phyloP scores from a whole-genome alignment of 2,888 invertebrate species.

The Noctuana brunneofusca region DNA sequence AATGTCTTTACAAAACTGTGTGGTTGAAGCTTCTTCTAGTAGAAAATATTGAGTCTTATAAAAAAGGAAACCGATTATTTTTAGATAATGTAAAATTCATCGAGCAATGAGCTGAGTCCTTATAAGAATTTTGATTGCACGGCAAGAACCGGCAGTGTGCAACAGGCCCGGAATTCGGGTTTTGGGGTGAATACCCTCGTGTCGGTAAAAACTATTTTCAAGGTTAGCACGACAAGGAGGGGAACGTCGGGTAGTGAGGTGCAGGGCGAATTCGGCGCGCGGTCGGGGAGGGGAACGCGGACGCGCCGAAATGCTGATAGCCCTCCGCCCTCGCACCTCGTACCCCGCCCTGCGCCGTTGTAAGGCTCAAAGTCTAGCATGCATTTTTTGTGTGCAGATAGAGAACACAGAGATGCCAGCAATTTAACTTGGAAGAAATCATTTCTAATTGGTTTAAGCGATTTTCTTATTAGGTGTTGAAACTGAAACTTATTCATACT shows the following conservation, averaged over 20 bases:
- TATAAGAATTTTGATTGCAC: slow-evolving; percentile 58
- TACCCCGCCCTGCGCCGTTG: slow-evolving; percentile 42
- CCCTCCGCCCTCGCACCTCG: slow-evolving; percentile 55
- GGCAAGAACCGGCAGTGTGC: slow-evolving; percentile 65
- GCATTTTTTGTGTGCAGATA: slow-evolving; percentile 39
- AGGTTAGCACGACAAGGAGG: slow-evolving; percentile 77
- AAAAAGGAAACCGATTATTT: not conserved
- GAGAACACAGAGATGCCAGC: not conserved
- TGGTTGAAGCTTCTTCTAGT: not conserved
- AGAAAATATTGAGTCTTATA: not conserved
- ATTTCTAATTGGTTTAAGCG: not conserved
- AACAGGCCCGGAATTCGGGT: slow-evolving; percentile 75
- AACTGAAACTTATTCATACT: too few species aligned
- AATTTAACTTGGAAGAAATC: not conserved
- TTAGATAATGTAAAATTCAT: slow-evolving; percentile 21
- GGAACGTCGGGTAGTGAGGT: slow-evolving; percentile 69
- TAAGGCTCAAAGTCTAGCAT: slow-evolving; percentile 53
- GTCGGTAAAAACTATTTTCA: slow-evolving; percentile 83
- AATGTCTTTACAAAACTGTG: not conserved
- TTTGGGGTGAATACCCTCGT: slow-evolving; percentile 82
- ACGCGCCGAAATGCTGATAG: slow-evolving; percentile 81
- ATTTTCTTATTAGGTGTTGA: not conserved
- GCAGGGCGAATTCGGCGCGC: slow-evolving; percentile 74
- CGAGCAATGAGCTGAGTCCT: slow-evolving; percentile 45
- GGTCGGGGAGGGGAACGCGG: slow-evolving; percentile 59